Evolutionary conservation across 2,888 invertebrate species (phyloP).

Genomic region (Petrophora chlorosata): DNA sequence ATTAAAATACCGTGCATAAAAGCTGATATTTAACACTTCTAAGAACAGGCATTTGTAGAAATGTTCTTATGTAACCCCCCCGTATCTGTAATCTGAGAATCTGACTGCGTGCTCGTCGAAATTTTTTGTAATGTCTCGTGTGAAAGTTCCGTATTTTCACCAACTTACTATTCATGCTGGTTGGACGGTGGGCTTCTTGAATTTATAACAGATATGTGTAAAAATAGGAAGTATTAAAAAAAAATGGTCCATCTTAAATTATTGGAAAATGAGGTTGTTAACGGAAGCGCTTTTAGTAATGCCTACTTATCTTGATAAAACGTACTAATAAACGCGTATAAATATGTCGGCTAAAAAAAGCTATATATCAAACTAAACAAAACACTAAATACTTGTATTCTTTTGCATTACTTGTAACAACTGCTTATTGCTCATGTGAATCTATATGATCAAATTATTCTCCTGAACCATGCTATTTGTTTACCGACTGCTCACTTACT

Average conservation of each 20-base stretch:
- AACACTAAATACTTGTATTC: no score
- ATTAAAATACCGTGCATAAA: constrained; percentile 16
- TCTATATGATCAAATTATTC: neutral
- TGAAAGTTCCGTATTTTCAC: constrained; percentile 51
- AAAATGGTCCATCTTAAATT: neutral
- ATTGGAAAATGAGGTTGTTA: neutral
- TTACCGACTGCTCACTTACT: no score
- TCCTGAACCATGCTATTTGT: constrained; percentile 1
- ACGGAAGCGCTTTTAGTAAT: no score
- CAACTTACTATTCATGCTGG: constrained; percentile 35
- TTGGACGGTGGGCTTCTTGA: constrained; percentile 27
- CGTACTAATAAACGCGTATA: no score
- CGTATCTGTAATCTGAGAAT: constrained; percentile 33
- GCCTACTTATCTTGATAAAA: no score
- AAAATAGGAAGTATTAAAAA: neutral
- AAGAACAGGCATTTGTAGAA: constrained; percentile 26
- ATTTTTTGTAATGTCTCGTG: constrained; percentile 42
- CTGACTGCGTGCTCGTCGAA: constrained; percentile 32
- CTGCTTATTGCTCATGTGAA: no score
- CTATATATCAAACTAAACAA: no score
- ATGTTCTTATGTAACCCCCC: constrained; percentile 31
- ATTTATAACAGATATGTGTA: constrained; percentile 22
- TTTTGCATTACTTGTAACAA: no score
- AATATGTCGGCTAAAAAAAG: no score
- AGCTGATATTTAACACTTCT: constrained; percentile 8